A percentile compares a stretch with the other conserved stretches of the same genome.
These are phyloP conservation scores for Prosapia bicincta DNA, from an alignment of 2,888 invertebrate species.

Conservation along the genomic window DNA sequence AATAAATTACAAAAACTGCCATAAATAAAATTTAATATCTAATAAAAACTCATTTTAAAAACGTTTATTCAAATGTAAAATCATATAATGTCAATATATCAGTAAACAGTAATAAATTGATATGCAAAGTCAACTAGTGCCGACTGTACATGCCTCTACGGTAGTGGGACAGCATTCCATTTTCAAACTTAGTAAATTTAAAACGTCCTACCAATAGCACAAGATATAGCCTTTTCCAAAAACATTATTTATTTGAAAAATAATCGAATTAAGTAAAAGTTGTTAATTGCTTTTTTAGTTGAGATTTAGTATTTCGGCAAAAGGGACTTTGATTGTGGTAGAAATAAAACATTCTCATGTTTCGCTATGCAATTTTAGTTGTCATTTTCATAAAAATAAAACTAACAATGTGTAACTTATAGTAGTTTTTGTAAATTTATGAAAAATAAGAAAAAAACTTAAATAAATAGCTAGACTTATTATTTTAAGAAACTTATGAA, in stretches of 20 bases:
- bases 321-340: no score
- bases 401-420: no score
- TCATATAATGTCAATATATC: background rate
- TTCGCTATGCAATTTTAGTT: no score
- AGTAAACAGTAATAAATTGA: background rate
- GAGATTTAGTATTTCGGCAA: no score
- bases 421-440: no score
- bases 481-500: no score
- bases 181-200: conserved; percentile 28
- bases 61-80: background rate
- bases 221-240: conserved; percentile 13
- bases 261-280: background rate
- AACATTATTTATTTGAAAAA: background rate
- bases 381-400: no score
- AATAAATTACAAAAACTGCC: background rate
- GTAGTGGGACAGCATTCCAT: conserved; percentile 27
- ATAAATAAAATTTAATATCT: background rate
- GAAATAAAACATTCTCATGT: no score
- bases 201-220: conserved; percentile 2
- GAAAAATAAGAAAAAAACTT: no score
- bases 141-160: conserved; percentile 22
- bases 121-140: background rate
- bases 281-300: no score
- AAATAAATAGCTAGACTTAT: no score
- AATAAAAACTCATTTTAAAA: background rate